Evolutionary conservation across 2,797 vertebrate genomes (phyloP).

Genomic region (Aplochiton taeniatus): DNA sequence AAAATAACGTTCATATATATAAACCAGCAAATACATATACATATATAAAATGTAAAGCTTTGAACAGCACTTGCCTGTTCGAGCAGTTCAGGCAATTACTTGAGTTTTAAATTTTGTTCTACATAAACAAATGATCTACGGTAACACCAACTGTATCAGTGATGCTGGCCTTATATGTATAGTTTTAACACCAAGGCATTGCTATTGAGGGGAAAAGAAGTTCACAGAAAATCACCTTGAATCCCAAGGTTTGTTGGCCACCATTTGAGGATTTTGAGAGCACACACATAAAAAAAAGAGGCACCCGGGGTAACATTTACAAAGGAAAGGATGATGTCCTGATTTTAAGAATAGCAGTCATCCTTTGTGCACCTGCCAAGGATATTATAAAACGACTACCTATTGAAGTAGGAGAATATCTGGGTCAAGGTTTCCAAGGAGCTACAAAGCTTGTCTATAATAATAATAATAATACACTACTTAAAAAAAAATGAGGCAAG

Average conservation of each 20-base stretch:
- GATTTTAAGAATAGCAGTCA: background rate
- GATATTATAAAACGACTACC: background rate
- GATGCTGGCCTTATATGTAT: too few species aligned
- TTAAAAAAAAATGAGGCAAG: too few species aligned
- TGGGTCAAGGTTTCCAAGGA: conserved; percentile 10
- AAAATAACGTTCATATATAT: conserved; percentile 13
- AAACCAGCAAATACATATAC: conserved; percentile 1
- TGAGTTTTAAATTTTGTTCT: background rate
- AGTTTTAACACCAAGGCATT: too few species aligned
- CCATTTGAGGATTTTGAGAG: too few species aligned
- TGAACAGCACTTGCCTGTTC: conserved; percentile 46
- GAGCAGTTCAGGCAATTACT: conserved; percentile 12
- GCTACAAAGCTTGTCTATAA: conserved; percentile 31
- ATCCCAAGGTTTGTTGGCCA: too few species aligned
- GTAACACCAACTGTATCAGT: too few species aligned
- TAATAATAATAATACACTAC: conserved; percentile 21
- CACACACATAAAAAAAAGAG: background rate
- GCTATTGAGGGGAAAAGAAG: too few species aligned
- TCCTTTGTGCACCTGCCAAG: background rate
- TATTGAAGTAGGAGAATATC: background rate
- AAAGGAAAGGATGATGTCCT: background rate
- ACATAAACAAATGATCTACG: too few species aligned
- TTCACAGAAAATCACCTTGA: too few species aligned
- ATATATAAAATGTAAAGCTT: conserved; percentile 40
- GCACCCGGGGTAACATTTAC: background rate